Evolutionary conservation across 2,797 vertebrate genomes (phyloP), one percentile per base, ranked within the genome.

Genomic region (Fistularia commersonii): DNA sequence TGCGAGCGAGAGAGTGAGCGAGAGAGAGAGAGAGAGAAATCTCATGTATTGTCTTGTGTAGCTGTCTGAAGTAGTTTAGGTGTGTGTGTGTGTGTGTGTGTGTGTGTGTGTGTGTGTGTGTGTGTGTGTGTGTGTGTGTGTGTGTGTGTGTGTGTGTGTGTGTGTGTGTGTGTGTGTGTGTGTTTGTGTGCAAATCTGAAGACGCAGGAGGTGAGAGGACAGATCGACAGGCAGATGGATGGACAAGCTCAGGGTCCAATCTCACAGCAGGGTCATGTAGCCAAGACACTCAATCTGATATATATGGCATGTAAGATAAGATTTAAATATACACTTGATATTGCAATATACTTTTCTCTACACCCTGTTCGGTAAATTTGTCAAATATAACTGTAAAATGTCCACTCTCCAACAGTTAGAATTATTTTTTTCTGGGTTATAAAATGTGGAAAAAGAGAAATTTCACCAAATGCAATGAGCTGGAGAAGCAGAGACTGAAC

Each of bases 151-250:
- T 23, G 23, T 46, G 11, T 53, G 32, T 41, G 45, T 54, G 51
- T 51, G 48, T 8, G 31, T 14, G 51, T 42, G 57, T 32, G 32
- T 45, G 41, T 36, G 46, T 41, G 57, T 61, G 54, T 43, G 41
- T 10, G 33, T 14, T 47, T 6, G 15, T 14, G 8, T 46, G 40
- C 41, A 61, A 57, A 64, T 67, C 68, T 72, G 68, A 66, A 77
- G 81, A 80, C 71, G 48, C 75, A 68, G 66, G 83, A 74, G 84
- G 83, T 77, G 77, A 83, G 69, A 63, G 67, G 80, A 84, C 83
- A 89, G 84, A 84, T 77, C 85, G 79, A 88, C 74, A 78, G 83
- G 86, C 89, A 90, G 87, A 90, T 87, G 82, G 86, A 87, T 64
- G 78, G 81, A 84, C 69, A 53, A 68, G 71, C 61, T 80, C 69